Conservation (phyloP, 2,888 invertebrate species). For the Zygaena filipendulae region DNA sequence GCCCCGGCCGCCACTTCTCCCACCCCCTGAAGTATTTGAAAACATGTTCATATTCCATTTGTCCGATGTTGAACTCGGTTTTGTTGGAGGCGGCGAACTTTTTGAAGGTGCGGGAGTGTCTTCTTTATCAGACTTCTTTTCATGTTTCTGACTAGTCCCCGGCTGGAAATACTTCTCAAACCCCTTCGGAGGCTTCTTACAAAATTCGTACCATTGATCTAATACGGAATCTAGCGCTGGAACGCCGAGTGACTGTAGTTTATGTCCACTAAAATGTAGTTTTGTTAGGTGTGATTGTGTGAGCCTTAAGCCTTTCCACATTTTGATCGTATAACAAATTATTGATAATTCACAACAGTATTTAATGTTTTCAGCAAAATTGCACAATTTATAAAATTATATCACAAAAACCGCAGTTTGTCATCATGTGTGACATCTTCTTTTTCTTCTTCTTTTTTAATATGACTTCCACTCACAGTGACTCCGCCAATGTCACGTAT, state of each 20-base stretch:
- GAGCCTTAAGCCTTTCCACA: slow-evolving; percentile 61
- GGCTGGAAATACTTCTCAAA: slow-evolving; percentile 93
- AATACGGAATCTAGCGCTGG: slow-evolving; percentile 68
- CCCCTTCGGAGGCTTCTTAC: slow-evolving; percentile 89
- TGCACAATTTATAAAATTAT: slow-evolving; percentile 46
- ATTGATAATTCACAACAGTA: too few relatives aligned
- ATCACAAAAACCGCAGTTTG: slow-evolving; percentile 41
- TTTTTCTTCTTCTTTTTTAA: too few relatives aligned
- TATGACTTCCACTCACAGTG: too few relatives aligned
- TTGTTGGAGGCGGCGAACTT: slow-evolving; percentile 41
- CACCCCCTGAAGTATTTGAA: slow-evolving; percentile 41
- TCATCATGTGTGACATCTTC: too few relatives aligned
- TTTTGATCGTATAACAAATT: too few relatives aligned
- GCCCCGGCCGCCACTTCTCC: slow-evolving; percentile 68
- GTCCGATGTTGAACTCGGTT: slow-evolving; percentile 45
- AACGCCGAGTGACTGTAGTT: slow-evolving; percentile 54
- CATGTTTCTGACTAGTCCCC: slow-evolving; percentile 55
- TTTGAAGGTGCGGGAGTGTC: slow-evolving; percentile 46
- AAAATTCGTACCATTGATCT: slow-evolving; percentile 73
- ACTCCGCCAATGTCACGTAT: too few relatives aligned
- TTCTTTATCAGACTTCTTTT: slow-evolving; percentile 44
- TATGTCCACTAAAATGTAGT: slow-evolving; percentile 50
- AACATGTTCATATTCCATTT: slow-evolving; percentile 75
- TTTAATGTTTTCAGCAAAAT: slow-evolving; percentile 28
- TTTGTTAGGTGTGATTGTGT: slow-evolving; percentile 57